These are phyloP conservation scores for Onychomys leucogaster DNA, from an alignment of 2,797 vertebrate species.

Conservation along the genomic window DNA sequence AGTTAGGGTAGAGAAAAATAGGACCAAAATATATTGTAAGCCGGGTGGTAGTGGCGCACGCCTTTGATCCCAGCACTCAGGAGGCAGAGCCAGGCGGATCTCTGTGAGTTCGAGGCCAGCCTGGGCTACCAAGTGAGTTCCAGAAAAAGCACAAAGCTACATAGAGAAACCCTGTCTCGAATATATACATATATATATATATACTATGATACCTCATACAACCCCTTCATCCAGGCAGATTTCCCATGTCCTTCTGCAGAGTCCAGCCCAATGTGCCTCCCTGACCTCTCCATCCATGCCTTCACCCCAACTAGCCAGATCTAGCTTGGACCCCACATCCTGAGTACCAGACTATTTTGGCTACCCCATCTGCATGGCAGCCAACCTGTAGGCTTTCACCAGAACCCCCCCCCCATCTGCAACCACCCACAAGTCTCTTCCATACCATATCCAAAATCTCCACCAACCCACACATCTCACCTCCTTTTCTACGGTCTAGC, in stretches of 20 bases:
- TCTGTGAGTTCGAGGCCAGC: too few species aligned
- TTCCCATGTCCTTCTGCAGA: not conserved
- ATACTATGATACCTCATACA: not conserved
- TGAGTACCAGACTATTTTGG: not conserved
- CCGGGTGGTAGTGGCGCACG: too few species aligned
- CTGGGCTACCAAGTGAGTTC: too few species aligned
- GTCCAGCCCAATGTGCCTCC: not conserved
- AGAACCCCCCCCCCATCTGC: not conserved
- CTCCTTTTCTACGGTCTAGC: not conserved
- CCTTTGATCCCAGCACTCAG: too few species aligned
- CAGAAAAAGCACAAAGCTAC: too few species aligned
- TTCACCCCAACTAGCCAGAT: not conserved
- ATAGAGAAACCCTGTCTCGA: too few species aligned
- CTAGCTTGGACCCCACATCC: not conserved
- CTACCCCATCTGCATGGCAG: not conserved
- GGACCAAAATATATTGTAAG: not conserved
- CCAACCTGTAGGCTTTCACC: not conserved
- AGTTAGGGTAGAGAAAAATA: not conserved
- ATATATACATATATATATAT: too few species aligned
- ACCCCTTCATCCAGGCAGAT: not conserved
- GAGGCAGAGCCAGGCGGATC: too few species aligned
- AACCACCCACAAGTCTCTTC: not conserved
- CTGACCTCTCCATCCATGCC: not conserved
- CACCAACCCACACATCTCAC: not conserved
- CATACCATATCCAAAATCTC: not conserved